Evolutionary conservation across 2,797 vertebrate species (phyloP), one percentile per base, ranked within the genome.

Genomic region (Poeciliopsis turneri): DNA sequence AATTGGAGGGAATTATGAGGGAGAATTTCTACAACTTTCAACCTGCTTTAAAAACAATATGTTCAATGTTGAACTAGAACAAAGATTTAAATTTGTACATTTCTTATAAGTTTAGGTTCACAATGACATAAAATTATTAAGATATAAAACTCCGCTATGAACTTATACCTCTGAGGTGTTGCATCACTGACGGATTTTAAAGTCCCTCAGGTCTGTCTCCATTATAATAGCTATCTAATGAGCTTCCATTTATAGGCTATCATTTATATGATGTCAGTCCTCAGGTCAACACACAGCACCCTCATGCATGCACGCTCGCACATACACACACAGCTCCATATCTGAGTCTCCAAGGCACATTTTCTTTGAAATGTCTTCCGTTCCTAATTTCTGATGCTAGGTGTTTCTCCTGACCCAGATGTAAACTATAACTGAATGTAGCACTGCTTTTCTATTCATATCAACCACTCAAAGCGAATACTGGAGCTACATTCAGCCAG

Each of bases 221-320:
- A 89, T 90, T 93, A 89, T 89, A 91, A 86, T 82, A 84, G 75
- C 82, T 83, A 23, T 73, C 82, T 95, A 95, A 94, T 94, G 92
- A 94, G 93, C 69, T 94, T 93, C 94, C 91, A 90, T 90, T 92
- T 93, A 93, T 94, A 95, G 94, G 59, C 83, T 66, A 73, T 87
- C 92, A 94, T 94, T 94, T 92, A 90, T 92, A 90, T 89, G 80
- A 93, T 93, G 93, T 94, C 90, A 93, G 78, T 68, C 88, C 83
- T 87, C 72, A 88, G 93, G 92, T 93, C 88, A 90, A 78, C 76
- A 87, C 73, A 84, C 53, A 87, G 20, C 83, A 82, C 83, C 82
- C 87, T 77, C 70, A 74, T 68, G 61, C 51, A 76, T 39, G 83
- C 33, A 89, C 81, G 80, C 83, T 82, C 86, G 72, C 70, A 49